Base-by-base conservation (phyloP, 2,888 invertebrate genomes). In the Siphlonurus alternatus region DNA sequence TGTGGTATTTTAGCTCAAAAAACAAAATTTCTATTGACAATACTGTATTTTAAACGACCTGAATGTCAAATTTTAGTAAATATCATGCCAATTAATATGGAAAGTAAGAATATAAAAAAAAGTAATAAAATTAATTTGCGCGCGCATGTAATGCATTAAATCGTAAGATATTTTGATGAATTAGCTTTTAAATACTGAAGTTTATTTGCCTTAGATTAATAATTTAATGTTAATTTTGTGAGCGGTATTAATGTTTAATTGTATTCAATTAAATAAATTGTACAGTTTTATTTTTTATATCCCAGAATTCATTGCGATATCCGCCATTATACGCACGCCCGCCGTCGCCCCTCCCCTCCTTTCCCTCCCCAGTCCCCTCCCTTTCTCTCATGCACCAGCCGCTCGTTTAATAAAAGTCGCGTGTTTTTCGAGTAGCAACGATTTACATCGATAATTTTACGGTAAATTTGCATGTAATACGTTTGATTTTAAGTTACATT, bases 251-350 rank as follows among this genome's bases (percentile, higher is more conserved):
- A n/a, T n/a, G n/a, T n/a, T n/a, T n/a, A n/a, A n/a, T n/a, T n/a
- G n/a, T n/a, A n/a, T n/a, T n/a, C n/a, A n/a, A n/a, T n/a, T n/a
- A n/a, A n/a, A n/a, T n/a, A n/a, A n/a, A n/a, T n/a, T n/a, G n/a
- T n/a, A n/a, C n/a, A n/a, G n/a, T n/a, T n/a, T n/a, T n/a, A n/a
- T 38, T 10, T 38, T 38, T 59, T 59, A 51, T 63, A 51, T 63
- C 63, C 63, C 63, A 63, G 63, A 63, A 63, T 56, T 25, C 63
- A 51, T 56, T 59, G 59, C 63, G 59, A 19, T 59, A 18, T 54
- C 63, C 63, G 63, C 63, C 63, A 63, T 63, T 63, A n/a, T n/a
- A 63, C 63, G 63, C 63, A 63, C 59, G 59, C 63, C 38, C 38
- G 38, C 15, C 38, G 38, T n/a, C n/a, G n/a, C 38, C 15, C 7